A percentile compares a stretch with the other conserved stretches of the same genome.
Conservation (phyloP, 2,797 vertebrate species). For the Huso huso region DNA sequence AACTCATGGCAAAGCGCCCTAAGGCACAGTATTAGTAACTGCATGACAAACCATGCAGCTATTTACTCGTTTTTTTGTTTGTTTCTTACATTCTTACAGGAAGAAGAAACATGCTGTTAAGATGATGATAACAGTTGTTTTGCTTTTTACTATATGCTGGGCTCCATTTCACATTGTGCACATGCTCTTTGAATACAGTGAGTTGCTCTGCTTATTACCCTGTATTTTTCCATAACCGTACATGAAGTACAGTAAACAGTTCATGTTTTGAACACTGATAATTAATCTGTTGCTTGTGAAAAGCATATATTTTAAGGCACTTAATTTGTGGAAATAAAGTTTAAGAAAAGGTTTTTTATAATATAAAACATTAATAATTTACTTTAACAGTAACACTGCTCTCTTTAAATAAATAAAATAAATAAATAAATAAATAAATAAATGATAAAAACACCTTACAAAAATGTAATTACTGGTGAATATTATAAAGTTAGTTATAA, state of each 20-base stretch:
- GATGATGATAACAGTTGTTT: constrained; percentile 75
- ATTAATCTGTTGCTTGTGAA: not conserved
- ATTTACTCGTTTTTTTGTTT: not conserved
- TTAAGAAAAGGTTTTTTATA: no score
- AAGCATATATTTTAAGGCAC: not conserved
- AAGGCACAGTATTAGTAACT: not conserved
- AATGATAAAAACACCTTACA: no score
- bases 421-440: no score
- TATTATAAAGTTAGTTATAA: no score
- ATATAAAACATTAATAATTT: no score
- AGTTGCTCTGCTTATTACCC: constrained; percentile 30
- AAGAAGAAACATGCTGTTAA: constrained; percentile 75
- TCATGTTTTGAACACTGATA: not conserved
- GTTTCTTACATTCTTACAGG: constrained; percentile 33
- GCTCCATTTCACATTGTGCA: constrained; percentile 74
- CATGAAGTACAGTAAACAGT: not conserved
- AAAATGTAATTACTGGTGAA: no score
- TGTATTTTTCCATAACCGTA: not conserved
- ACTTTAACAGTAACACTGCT: no score
- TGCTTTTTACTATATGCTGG: constrained; percentile 75
- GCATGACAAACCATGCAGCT: not conserved
- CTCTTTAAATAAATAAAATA: no score
- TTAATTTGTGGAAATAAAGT: no score
- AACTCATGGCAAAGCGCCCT: not conserved
- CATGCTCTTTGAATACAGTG: constrained; percentile 75